Base-by-base conservation (phyloP, 2,797 vertebrate genomes). In the Allobates femoralis region DNA sequence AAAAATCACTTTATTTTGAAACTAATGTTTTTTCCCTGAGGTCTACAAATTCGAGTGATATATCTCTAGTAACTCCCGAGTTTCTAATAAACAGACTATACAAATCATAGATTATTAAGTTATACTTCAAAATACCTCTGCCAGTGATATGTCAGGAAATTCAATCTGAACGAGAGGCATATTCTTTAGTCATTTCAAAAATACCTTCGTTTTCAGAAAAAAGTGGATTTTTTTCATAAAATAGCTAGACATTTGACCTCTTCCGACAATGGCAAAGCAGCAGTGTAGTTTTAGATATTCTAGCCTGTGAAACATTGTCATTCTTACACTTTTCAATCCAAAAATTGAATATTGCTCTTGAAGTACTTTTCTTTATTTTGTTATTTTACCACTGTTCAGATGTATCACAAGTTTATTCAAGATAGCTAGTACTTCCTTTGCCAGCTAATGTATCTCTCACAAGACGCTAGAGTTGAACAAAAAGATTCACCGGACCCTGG, bases 41-140 rank as follows among this genome's bases (percentile, higher is more conserved):
- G 76, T 85, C 75, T 85, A 79, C 75, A 79, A 85, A 85, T 79
- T 55, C 76, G 1, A 71, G 76, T 85, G 84, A 78, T 85, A 85
- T 79, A 85, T 79, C 75, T 79, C 84, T 55, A 50, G 62, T 26
- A 79, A 85, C 34, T 85, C 62, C 84, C 46, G 32, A 21, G 84
- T 53, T 69, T 79, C 84, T 56, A 64, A 85, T 79, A 79, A 77
- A 79, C 46, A 53, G 53, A 85, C 50, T 69, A 79, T 79, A 85
- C 84, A 85, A 85, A 85, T 79, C 84, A 85, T 79, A 71, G 84
- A 85, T 85, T 85, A 85, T 85, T 85, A 85, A 79, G 62, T 85
- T 85, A 85, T 71, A 85, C 84, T 69, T 85, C 75, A 85, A 79
- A 79, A 79, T 78, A 85, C 53, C 84, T 85, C 84, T 56, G 76